Base-by-base conservation (phyloP, 2,113 vertebrate genomes). In the Lipophrys pholis region DNA sequence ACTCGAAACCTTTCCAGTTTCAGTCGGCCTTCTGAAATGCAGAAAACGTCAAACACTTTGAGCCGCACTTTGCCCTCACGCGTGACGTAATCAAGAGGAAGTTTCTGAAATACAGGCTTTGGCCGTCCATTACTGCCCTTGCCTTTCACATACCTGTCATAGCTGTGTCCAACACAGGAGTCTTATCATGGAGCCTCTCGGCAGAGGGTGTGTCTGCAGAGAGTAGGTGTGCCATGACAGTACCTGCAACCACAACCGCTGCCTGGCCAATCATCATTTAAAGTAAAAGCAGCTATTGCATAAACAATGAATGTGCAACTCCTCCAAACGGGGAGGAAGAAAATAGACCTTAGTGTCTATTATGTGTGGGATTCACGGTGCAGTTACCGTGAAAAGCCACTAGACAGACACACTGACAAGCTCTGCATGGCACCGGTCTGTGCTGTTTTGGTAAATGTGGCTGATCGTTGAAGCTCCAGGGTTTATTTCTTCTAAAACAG, bases 161-260 rank as follows among this genome's bases (percentile, higher is more conserved):
- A 70, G 45, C 68, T 74, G 72, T 83, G 82, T 76, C 59, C 82
- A 59, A 36, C 14, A 59, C 43, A 16, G 11, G 11, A 35, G 52
- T 3, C 41, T 65, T 63, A 72, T 57, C 42, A 70, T 64, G 45
- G 78, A 15, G 43, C 11, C 45, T 14, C 50, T 54, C 36, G 53
- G 43, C 53, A 69, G 75, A 85, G 80, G 86, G 91, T 64, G 91
- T 87, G 89, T 69, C 81, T 53, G 65, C 59, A 61, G 9, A 50
- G 67, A 30, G 35, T 84, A 87, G 85, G 87, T 91, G 89, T 76
- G 78, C 45, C 87, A 50, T 21, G 3, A 40, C 52, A 63, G 11
- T n/a, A 73, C 61, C 76, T 83, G 68, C 40, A 16, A 55, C 6
- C 21, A 6, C 61, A 69, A 11, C 40, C 6, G 5, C 45, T 15